A percentile compares a stretch with the other conserved stretches of the same genome.
These are phyloP conservation scores for Conus betulinus DNA, from an alignment of 1,140 invertebrate species.

Conservation along the genomic window DNA sequence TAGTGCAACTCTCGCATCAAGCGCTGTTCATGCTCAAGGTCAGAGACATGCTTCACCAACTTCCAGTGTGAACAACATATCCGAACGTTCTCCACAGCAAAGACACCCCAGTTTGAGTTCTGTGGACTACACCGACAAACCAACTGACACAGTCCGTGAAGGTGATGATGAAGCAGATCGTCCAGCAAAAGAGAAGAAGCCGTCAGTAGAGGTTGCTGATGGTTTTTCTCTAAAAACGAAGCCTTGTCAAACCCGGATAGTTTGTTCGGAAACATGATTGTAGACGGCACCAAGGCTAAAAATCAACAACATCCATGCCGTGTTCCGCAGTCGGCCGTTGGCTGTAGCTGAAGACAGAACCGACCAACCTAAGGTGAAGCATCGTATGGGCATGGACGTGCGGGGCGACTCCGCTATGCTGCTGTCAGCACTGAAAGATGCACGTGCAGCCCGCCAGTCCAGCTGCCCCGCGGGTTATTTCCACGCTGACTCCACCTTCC, in stretches of 20 bases:
- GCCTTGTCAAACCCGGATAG: neutral
- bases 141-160: too few species aligned
- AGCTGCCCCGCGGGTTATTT: neutral
- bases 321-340: neutral
- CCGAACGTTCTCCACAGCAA: too few species aligned
- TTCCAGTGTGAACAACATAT: too few species aligned
- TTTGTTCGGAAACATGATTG: neutral
- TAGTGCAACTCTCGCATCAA: too few species aligned
- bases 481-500: neutral
- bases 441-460: neutral
- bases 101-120: too few species aligned
- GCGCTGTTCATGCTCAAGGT: too few species aligned
- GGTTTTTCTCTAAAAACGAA: neutral
- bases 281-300: neutral
- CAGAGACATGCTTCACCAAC: too few species aligned
- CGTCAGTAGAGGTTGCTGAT: neutral
- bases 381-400: constrained; percentile 29
- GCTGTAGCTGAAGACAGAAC: neutral
- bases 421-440: neutral
- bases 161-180: too few species aligned
- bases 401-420: constrained; percentile 16
- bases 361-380: neutral
- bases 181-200: neutral
- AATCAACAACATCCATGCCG: neutral
- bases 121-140: too few species aligned